phyloP scores from a whole-genome alignment of 2,888 invertebrate genomes.

The Archips xylosteana region DNA sequence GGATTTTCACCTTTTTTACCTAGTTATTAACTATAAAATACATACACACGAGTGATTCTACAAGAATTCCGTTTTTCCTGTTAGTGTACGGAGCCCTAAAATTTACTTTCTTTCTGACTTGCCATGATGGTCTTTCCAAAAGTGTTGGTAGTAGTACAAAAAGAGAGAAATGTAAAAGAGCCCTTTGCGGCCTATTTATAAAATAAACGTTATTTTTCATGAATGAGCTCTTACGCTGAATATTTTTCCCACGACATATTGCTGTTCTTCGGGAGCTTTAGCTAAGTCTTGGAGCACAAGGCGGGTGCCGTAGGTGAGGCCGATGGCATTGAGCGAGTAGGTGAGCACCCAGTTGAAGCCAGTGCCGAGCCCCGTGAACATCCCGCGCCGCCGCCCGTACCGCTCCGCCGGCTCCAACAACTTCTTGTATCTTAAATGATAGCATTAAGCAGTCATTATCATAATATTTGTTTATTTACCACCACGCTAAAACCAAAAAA shows the following conservation, averaged over 20 bases:
- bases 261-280: constrained; percentile 64
- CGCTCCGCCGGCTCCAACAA: constrained; percentile 80
- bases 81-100: too few relatives aligned
- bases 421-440: constrained; percentile 59
- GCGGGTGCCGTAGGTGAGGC: constrained; percentile 89
- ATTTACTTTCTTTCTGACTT: too few relatives aligned
- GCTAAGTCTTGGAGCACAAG: constrained; percentile 85
- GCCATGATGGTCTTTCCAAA: too few relatives aligned
- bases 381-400: constrained; percentile 83
- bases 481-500: too few relatives aligned
- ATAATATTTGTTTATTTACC: neutral
- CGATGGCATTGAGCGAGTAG: constrained; percentile 86
- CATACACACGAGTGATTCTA: too few relatives aligned
- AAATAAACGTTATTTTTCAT: neutral
- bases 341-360: constrained; percentile 88
- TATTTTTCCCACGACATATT: constrained; percentile 33
- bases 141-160: too few relatives aligned
- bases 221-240: constrained; percentile 19
- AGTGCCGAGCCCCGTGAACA: constrained; percentile 86
- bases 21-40: too few relatives aligned
- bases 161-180: neutral
- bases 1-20: too few relatives aligned
- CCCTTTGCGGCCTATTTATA: neutral
- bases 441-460: neutral
- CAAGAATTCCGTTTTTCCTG: too few relatives aligned